Base-by-base conservation (phyloP, 2,888 invertebrate genomes). In the Polymixis lichenea region DNA sequence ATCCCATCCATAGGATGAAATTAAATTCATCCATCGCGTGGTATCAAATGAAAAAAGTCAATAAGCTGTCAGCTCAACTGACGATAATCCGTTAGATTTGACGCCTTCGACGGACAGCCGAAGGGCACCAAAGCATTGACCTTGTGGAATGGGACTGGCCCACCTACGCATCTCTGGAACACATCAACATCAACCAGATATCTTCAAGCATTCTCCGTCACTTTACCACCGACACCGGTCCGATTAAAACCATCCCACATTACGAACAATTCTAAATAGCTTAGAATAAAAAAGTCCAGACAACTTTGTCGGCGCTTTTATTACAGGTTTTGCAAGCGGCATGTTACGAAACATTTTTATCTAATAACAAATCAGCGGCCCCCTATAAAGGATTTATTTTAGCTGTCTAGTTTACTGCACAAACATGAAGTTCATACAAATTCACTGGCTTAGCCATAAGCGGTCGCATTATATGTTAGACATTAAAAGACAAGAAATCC, bases 311-410 rank as follows among this genome's bases (percentile, higher is more conserved):
- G 89, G 89, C 68, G 38, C 83, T 80, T 87, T 88, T 79, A 89
- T 67, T 81, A 84, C 87, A 78, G 79, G 89, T 89, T 87, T 82
- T 77, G 85, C 84, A 82, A 87, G 82, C 76, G 71, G 71, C 32
- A 78, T 84, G 74, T 86, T 78, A 82, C 79, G 71, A 82, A 87
- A 86, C 78, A 82, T 76, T 89, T 88, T 89, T 89, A 89, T 89
- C 89, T 83, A 78, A 72, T 83, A 86, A 84, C 76, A 85, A 82
- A 89, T 89, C 89, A 85, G 86, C 90, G 89, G 90, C 51, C 53
- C 28, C 74, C 86, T 86, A 84, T 89, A 87, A 87, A 89, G 87
- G 83, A 87, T 87, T 85, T 87, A 88, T 87, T 86, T 82, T 78
- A 80, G 78, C 73, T 81, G 86, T 86, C 78, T 75, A 80, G 46